phyloP scores from a whole-genome alignment of 2,113 vertebrate genomes.

The Monopterus albus region DNA sequence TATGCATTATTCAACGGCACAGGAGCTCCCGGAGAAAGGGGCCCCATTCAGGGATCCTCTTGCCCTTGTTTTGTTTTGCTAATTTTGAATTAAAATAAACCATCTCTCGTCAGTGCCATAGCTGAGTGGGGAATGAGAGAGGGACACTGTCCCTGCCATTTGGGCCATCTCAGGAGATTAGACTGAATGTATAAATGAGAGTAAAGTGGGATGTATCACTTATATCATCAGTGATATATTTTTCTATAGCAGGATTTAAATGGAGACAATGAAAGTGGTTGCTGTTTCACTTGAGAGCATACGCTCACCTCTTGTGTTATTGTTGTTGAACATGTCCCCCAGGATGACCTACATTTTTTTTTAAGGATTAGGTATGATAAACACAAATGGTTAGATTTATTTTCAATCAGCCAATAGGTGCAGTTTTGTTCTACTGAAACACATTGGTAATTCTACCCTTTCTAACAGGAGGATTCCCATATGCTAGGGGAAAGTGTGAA shows the following conservation, averaged over 20 bases:
- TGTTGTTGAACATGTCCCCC: slow-evolving; percentile 34
- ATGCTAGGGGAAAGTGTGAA: slow-evolving; percentile 64
- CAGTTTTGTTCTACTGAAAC: slow-evolving; percentile 1
- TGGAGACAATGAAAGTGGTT: slow-evolving; percentile 61
- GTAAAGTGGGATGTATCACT: slow-evolving; percentile 81
- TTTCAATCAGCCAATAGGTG: slow-evolving; percentile 46
- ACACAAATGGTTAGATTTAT: slow-evolving; percentile 40
- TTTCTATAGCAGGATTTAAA: slow-evolving; percentile 73
- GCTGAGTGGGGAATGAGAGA: slow-evolving; percentile 81
- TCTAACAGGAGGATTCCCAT: slow-evolving; percentile 69
- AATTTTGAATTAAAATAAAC: slow-evolving; percentile 99
- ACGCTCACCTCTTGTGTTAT: slow-evolving; percentile 42
- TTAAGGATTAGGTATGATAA: slow-evolving; percentile 54
- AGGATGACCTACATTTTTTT: slow-evolving; percentile 51
- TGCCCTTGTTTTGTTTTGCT: slow-evolving; percentile 88
- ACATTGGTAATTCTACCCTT: slow-evolving; percentile 30
- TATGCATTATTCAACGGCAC: slow-evolving; percentile 99
- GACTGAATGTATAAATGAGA: slow-evolving; percentile 75
- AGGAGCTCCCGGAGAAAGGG: slow-evolving; percentile 94
- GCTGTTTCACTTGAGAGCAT: slow-evolving; percentile 64
- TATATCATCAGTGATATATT: slow-evolving; percentile 78
- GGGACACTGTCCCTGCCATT: slow-evolving; percentile 65
- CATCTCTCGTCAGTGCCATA: slow-evolving; percentile 89
- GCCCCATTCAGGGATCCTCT: slow-evolving; percentile 94
- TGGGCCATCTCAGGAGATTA: slow-evolving; percentile 80